Percentiles rank a stretch among this genome's conserved stretches.
These are phyloP conservation scores for Lepus europaeus DNA, from an alignment of 2,113 vertebrate genomes.

Conservation along the genomic window DNA sequence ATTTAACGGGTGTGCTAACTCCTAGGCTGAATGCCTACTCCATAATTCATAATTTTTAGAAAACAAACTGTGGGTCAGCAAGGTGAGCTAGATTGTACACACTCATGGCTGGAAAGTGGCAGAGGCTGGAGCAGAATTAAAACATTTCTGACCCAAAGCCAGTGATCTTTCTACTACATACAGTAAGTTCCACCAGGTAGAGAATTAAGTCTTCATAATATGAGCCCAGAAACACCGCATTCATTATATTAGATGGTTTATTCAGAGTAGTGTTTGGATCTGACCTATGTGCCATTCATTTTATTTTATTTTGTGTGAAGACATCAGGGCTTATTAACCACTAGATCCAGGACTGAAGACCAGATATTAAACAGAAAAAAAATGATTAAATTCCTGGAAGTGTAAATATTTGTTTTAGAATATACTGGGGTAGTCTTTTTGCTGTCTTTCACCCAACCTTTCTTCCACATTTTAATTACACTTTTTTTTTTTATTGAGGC, in stretches of 20 bases:
- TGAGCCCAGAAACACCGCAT: background rate
- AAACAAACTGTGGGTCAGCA: background rate
- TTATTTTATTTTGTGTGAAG: background rate
- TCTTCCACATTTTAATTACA: slow-evolving; percentile 71
- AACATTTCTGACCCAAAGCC: background rate
- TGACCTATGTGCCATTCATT: slow-evolving; percentile 18
- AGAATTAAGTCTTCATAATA: background rate
- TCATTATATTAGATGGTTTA: slow-evolving; percentile 1
- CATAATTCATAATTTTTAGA: slow-evolving; percentile 18
- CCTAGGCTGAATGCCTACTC: no score
- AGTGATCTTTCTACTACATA: background rate
- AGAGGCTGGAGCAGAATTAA: background rate
- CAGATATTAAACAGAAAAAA: slow-evolving; percentile 12
- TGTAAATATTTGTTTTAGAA: slow-evolving; percentile 65
- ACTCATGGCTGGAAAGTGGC: background rate
- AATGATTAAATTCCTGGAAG: slow-evolving; percentile 37
- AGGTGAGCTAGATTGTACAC: background rate
- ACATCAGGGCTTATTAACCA: background rate
- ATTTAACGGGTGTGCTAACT: no score
- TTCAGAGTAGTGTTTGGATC: background rate
- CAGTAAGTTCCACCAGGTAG: background rate
- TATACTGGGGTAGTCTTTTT: background rate
- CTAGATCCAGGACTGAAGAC: slow-evolving; percentile 17
- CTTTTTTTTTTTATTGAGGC: slow-evolving; percentile 51
- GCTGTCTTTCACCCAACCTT: slow-evolving; percentile 45